Conservation (phyloP, 2,888 invertebrate genomes). For the Ariolimax columbianus region DNA sequence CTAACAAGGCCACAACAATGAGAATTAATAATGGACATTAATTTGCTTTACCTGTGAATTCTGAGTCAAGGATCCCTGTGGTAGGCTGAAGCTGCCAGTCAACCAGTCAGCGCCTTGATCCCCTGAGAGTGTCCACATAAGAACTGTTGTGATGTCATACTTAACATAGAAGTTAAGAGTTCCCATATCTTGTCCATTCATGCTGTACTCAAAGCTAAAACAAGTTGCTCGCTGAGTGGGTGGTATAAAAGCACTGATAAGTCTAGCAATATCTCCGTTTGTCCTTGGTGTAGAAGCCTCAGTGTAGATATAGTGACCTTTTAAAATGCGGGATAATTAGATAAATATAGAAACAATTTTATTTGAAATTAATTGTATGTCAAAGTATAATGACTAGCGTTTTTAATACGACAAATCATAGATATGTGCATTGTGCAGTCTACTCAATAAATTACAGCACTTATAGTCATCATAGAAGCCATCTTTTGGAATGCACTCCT, state of each 20-base stretch:
- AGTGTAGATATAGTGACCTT: conserved; percentile 71
- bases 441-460: neutral
- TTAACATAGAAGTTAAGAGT: conserved; percentile 41
- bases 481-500: neutral
- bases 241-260: conserved; percentile 62
- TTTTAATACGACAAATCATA: neutral
- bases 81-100: conserved; percentile 54
- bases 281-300: conserved; percentile 80
- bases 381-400: neutral
- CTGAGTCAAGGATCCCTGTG: neutral
- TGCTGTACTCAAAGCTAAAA: conserved; percentile 75
- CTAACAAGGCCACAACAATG: neutral
- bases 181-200: conserved; percentile 55
- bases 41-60: conserved; percentile 32
- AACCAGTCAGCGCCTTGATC: conserved; percentile 68
- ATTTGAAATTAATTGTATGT: neutral
- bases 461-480: neutral
- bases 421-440: neutral
- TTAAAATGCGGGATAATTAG: conserved; percentile 15
- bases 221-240: conserved; percentile 62
- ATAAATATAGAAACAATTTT: neutral
- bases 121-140: conserved; percentile 61
- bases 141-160: neutral
- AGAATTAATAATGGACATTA: neutral
- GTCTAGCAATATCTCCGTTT: conserved; percentile 75